phyloP scores from a whole-genome alignment of 2,888 invertebrate species.

The Chelonus formosanus region DNA sequence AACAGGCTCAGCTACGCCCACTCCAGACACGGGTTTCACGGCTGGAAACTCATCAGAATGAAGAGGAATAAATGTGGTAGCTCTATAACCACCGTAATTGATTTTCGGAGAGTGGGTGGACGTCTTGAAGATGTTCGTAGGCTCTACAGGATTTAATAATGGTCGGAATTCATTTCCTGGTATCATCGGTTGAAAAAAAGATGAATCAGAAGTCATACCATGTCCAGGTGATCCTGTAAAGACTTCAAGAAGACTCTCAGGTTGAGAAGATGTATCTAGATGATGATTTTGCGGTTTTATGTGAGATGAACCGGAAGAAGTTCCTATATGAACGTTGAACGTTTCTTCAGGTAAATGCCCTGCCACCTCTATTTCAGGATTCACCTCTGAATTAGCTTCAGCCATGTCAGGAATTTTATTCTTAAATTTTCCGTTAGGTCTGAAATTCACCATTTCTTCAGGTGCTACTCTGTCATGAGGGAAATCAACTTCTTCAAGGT shows the following conservation, averaged over 20 bases:
- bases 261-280: too few species aligned
- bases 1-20: constrained; percentile 63
- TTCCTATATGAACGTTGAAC: constrained; percentile 53
- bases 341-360: constrained; percentile 56
- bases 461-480: constrained; percentile 57
- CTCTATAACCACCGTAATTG: background rate
- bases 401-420: constrained; percentile 45
- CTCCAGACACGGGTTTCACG: constrained; percentile 43
- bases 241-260: too few species aligned
- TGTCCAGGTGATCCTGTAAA: too few species aligned
- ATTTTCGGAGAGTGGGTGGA: constrained; percentile 38
- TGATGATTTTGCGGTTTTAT: too few species aligned
- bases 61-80: background rate
- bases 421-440: constrained; percentile 58
- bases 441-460: constrained; percentile 53
- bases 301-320: constrained; percentile 39
- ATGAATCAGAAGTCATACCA: too few species aligned
- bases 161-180: background rate
- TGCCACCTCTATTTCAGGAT: constrained; percentile 53
- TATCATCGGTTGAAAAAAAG: constrained; percentile 6
- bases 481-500: constrained; percentile 51
- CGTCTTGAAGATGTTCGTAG: constrained; percentile 25
- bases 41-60: background rate
- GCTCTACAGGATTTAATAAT: background rate
- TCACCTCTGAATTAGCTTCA: constrained; percentile 34